phyloP scores from a whole-genome alignment of 2,888 invertebrate genomes.

The Agrochola macilenta region DNA sequence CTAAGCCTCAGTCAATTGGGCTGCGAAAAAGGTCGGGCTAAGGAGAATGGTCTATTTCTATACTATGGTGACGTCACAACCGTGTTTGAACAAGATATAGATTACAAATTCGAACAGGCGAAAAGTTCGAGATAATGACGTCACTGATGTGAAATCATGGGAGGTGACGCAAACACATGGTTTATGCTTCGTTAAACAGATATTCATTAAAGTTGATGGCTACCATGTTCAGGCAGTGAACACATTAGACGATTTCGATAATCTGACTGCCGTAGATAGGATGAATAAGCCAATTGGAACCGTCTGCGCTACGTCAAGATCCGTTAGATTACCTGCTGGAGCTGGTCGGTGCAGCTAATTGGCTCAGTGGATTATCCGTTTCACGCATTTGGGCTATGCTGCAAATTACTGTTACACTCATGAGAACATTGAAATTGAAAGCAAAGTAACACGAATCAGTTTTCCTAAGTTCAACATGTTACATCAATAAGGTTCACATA shows the following conservation, averaged over 20 bases:
- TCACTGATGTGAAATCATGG: slow-evolving; percentile 62
- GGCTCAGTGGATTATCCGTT: not conserved
- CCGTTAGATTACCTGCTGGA: not conserved
- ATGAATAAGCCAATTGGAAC: not conserved
- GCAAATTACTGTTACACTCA: not conserved
- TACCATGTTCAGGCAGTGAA: slow-evolving; percentile 18
- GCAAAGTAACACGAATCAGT: not conserved
- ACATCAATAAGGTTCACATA: not conserved
- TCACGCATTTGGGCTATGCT: not conserved
- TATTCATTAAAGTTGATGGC: slow-evolving; percentile 38
- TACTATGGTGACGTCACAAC: slow-evolving; percentile 38
- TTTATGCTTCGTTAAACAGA: slow-evolving; percentile 53
- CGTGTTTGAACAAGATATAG: slow-evolving; percentile 66
- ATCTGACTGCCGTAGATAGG: slow-evolving; percentile 2
- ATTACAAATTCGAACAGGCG: slow-evolving; percentile 58
- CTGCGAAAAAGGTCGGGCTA: slow-evolving; percentile 34
- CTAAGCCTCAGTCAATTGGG: slow-evolving; percentile 30
- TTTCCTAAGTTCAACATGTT: not conserved
- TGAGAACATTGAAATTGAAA: not conserved
- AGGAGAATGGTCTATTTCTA: slow-evolving; percentile 27
- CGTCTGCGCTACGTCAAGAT: not conserved
- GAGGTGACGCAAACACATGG: slow-evolving; percentile 47
- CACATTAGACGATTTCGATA: slow-evolving; percentile 19
- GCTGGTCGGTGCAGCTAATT: not conserved
- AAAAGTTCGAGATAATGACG: slow-evolving; percentile 61